Conservation (phyloP, 2,113 vertebrate genomes). For the Carlito syrichta region DNA sequence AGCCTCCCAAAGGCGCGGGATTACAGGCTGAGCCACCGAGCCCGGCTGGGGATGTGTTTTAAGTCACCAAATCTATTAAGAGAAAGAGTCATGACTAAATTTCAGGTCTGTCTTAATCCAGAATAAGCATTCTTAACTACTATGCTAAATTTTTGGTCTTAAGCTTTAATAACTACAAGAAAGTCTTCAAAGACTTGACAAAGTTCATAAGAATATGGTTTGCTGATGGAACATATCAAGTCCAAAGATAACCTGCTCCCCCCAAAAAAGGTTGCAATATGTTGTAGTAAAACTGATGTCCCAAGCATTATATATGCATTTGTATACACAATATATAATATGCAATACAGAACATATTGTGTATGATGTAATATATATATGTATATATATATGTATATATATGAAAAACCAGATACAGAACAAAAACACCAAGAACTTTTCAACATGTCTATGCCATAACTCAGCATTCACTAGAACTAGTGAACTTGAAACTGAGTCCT, state of each 20-base stretch:
- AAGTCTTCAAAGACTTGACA: neutral
- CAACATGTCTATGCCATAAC: neutral
- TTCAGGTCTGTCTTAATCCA: neutral
- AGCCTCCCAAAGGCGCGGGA: no score
- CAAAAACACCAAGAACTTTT: neutral
- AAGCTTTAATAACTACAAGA: neutral
- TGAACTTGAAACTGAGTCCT: no score
- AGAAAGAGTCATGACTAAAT: neutral
- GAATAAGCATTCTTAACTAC: neutral
- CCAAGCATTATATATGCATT: no score
- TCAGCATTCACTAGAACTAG: neutral
- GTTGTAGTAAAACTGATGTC: accelerated
- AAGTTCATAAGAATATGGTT: neutral
- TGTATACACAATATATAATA: no score
- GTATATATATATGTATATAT: no score
- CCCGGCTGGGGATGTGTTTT: no score
- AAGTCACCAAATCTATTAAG: neutral
- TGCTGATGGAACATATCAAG: neutral
- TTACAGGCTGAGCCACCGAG: no score
- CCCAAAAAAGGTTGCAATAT: neutral
- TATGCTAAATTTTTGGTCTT: neutral
- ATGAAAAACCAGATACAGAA: neutral
- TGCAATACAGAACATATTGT: no score
- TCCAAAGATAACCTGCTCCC: neutral
- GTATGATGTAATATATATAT: no score